phyloP scores from a whole-genome alignment of 2,888 invertebrate species.

The Drosophila mimica region DNA sequence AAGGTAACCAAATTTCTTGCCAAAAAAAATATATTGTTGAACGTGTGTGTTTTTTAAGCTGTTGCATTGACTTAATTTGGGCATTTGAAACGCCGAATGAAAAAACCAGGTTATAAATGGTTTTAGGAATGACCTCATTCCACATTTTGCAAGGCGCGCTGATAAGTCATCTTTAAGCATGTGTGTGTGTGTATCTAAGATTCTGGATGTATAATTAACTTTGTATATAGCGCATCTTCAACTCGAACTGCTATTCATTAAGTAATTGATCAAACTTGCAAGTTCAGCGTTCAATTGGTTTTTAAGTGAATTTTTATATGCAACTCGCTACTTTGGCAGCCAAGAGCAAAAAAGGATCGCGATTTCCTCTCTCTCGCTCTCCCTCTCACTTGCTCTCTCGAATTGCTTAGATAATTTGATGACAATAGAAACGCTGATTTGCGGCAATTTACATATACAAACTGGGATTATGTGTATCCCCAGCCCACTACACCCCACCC shows the following conservation, averaged over 20 bases:
- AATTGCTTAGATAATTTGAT: conserved; percentile 44
- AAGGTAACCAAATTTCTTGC: conserved; percentile 89
- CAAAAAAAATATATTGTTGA: conserved; percentile 45
- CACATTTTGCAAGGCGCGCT: conserved; percentile 49
- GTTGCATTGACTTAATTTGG: conserved; percentile 75
- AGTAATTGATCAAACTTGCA: conserved; percentile 25
- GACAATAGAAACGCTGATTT: conserved; percentile 69
- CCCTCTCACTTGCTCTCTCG: background rate
- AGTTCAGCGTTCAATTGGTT: conserved; percentile 9
- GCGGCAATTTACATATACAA: conserved; percentile 55
- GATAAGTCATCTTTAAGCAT: conserved; percentile 56
- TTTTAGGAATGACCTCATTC: conserved; percentile 74
- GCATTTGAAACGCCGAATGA: conserved; percentile 53
- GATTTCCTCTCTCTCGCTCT: background rate
- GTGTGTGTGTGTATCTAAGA: conserved; percentile 18
- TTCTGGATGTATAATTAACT: conserved; percentile 39
- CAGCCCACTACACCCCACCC: background rate
- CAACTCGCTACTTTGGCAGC: background rate
- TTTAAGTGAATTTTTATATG: conserved; percentile 1
- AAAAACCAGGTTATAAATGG: conserved; percentile 64
- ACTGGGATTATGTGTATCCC: conserved; percentile 28
- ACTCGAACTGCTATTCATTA: conserved; percentile 32
- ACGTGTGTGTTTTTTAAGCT: conserved; percentile 41
- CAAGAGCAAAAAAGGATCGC: conserved; percentile 14
- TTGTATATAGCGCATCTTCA: conserved; percentile 7